Conservation (phyloP, 2,113 vertebrate genomes). For the Burhinus bistriatus region DNA sequence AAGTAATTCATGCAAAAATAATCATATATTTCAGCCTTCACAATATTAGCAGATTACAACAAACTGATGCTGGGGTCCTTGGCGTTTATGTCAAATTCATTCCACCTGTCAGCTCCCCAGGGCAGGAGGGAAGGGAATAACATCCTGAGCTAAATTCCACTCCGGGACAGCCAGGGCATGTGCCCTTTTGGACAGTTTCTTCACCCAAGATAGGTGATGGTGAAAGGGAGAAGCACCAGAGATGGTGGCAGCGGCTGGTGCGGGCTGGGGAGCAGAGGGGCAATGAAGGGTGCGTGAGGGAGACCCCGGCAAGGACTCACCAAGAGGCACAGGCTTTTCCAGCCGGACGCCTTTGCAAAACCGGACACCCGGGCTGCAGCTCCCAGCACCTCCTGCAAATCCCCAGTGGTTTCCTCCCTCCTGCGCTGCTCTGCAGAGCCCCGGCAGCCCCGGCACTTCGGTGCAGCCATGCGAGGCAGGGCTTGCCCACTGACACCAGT, state of each 20-base stretch:
- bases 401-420: no score
- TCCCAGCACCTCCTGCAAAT: no score
- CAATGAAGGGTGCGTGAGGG: no score
- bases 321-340: no score
- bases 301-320: no score
- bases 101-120: background rate
- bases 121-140: background rate
- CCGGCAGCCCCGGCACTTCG: no score
- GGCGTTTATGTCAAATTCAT: background rate
- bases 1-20: constrained; percentile 47
- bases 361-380: no score
- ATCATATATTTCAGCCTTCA: background rate
- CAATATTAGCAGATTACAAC: constrained; percentile 43
- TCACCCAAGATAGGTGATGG: rapidly evolving
- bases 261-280: background rate
- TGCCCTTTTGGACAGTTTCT: background rate
- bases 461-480: no score
- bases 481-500: background rate
- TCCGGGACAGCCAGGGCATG: rapidly evolving
- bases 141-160: background rate
- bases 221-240: background rate
- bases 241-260: background rate
- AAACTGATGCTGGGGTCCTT: background rate
- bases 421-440: no score
- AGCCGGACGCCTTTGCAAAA: no score